A percentile compares a stretch with the other conserved stretches of the same genome.
phyloP scores from a whole-genome alignment of 64 coral and sea anemone genomes.

The Stichodactyla mertensii region DNA sequence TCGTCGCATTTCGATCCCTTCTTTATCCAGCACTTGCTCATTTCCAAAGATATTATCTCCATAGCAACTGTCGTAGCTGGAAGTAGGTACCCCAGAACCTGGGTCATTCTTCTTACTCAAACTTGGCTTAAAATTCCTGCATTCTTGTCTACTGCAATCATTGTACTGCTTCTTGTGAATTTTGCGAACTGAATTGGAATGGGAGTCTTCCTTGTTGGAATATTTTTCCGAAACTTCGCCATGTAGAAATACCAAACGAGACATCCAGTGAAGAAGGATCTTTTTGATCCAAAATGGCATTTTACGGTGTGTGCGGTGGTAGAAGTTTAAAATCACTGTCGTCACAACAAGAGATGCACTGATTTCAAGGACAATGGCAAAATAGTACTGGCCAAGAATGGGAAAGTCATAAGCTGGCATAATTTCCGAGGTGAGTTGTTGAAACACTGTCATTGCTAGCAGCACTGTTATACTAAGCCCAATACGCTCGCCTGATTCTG shows the following conservation, averaged over 20 bases:
- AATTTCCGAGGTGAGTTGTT: slow-evolving; percentile 80
- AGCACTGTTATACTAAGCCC: slow-evolving; percentile 82
- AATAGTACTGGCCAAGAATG: slow-evolving; percentile 80
- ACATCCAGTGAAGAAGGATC: slow-evolving; percentile 62
- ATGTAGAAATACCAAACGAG: slow-evolving; percentile 48
- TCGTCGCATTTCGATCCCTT: background rate
- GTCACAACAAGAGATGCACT: slow-evolving; percentile 62
- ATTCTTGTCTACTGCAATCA: background rate
- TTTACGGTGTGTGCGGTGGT: slow-evolving; percentile 75
- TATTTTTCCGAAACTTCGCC: slow-evolving; percentile 25
- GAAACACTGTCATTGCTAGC: slow-evolving; percentile 86
- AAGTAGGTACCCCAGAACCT: background rate
- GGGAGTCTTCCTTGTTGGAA: background rate
- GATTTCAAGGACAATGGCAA: slow-evolving; percentile 80
- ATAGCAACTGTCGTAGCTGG: background rate
- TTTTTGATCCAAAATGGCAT: slow-evolving; percentile 66
- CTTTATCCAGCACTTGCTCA: background rate
- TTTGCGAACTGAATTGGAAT: background rate
- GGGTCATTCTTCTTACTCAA: slow-evolving; percentile 1
- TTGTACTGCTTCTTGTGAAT: background rate
- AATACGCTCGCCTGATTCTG: slow-evolving; percentile 83
- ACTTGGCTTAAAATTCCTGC: background rate
- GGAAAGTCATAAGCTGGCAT: slow-evolving; percentile 89
- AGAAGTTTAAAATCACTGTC: slow-evolving; percentile 80
- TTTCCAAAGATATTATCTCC: background rate